A percentile compares a stretch with the other conserved stretches of the same genome.
Conservation (phyloP, 2,113 vertebrate species). For the Promerops cafer region DNA sequence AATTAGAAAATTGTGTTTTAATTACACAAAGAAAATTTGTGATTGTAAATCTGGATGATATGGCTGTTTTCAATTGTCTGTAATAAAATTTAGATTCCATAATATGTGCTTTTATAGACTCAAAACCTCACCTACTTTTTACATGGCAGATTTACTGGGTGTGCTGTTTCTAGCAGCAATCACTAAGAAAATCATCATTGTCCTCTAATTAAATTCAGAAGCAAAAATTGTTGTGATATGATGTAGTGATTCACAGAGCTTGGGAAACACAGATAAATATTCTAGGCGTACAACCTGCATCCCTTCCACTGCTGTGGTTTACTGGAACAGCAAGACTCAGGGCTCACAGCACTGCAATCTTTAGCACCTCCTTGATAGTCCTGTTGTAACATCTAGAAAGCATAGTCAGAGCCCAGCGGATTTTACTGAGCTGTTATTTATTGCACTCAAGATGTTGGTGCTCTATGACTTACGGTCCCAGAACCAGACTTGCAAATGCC, state of each 20-base stretch:
- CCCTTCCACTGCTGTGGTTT: background rate
- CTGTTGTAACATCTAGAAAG: background rate
- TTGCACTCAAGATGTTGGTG: background rate
- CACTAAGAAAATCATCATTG: background rate
- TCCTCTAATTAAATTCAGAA: background rate
- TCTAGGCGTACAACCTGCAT: rapidly evolving
- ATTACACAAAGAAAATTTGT: background rate
- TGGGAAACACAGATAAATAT: background rate
- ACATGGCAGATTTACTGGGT: background rate
- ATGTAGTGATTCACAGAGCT: background rate
- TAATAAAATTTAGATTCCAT: background rate
- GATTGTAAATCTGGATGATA: background rate
- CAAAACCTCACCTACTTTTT: background rate
- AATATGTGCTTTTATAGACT: background rate
- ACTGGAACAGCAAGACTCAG: background rate
- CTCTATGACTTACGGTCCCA: background rate
- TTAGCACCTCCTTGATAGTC: background rate
- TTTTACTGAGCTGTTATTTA: conserved; percentile 5
- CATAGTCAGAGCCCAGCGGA: background rate
- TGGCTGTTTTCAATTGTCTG: background rate
- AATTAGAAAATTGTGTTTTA: conserved; percentile 13
- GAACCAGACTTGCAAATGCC: background rate
- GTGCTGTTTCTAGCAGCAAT: background rate
- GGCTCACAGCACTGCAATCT: background rate
- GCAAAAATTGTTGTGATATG: background rate